Conservation (phyloP, 1,140 invertebrate genomes). For the Brachionus sp. region DNA sequence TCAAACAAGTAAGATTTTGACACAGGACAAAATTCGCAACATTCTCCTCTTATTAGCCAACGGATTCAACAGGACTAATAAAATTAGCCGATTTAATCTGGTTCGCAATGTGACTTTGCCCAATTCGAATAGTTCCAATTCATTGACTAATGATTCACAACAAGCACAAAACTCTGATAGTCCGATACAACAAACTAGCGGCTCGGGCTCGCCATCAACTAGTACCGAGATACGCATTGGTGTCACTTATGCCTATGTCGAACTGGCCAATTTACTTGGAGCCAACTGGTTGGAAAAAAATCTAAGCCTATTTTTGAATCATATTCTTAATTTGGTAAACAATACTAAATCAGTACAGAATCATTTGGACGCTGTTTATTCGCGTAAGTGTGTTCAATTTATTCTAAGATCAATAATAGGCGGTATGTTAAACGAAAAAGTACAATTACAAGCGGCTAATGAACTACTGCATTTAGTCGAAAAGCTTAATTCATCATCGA, state of each 20-base stretch:
- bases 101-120: constrained; percentile 5
- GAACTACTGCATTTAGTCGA: constrained; percentile 85
- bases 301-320: constrained; percentile 74
- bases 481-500: constrained; percentile 74
- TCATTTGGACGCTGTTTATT: constrained; percentile 95
- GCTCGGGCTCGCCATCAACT: neutral
- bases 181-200: neutral
- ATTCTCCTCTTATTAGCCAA: neutral
- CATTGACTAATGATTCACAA: neutral
- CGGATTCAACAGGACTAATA: neutral
- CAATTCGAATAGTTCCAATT: constrained; percentile 4
- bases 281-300: constrained; percentile 89
- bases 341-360: constrained; percentile 83
- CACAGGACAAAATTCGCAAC: neutral
- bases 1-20: neutral
- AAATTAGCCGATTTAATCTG: neutral
- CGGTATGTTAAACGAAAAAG: constrained; percentile 88
- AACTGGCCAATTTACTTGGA: constrained; percentile 85
- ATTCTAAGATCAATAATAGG: constrained; percentile 85
- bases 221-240: constrained; percentile 39
- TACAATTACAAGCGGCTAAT: constrained; percentile 83
- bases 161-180: neutral
- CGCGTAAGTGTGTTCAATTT: constrained; percentile 92
- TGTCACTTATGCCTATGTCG: constrained; percentile 77
- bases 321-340: constrained; percentile 84